Evolutionary conservation across 2,888 invertebrate genomes (phyloP).

Genomic region (Ischnura elegans): DNA sequence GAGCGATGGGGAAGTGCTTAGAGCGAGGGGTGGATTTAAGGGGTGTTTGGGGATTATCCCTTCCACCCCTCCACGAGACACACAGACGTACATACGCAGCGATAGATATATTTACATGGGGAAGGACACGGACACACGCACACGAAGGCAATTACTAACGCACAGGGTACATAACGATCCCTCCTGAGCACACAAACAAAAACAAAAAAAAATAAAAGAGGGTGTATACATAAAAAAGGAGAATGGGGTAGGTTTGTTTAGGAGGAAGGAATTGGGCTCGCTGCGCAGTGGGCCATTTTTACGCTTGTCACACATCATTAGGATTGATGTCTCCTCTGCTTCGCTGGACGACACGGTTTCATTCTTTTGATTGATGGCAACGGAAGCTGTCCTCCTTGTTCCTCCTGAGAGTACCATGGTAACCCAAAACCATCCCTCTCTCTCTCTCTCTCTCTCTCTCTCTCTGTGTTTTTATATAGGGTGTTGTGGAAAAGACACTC

Average conservation of each 20-base stretch:
- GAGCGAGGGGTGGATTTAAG: neutral
- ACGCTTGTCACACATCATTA: conserved; percentile 45
- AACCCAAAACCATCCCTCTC: neutral
- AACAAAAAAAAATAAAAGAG: neutral
- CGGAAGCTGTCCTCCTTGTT: neutral
- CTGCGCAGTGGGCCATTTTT: conserved; percentile 57
- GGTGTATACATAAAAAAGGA: neutral
- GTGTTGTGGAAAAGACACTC: neutral
- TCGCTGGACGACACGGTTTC: neutral
- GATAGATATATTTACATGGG: neutral
- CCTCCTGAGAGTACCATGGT: neutral
- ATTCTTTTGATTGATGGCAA: conserved; percentile 46
- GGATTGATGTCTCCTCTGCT: conserved; percentile 42
- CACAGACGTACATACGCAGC: neutral
- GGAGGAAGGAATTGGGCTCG: conserved; percentile 48
- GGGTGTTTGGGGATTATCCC: neutral
- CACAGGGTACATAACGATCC: neutral
- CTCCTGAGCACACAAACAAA: too few relatives aligned
- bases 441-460: too few relatives aligned
- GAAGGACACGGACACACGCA: neutral
- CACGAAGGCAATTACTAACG: neutral
- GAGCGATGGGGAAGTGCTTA: neutral
- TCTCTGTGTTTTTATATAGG: too few relatives aligned
- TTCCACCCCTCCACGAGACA: neutral
- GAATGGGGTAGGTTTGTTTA: too few relatives aligned